Evolutionary conservation across 2,888 invertebrate species (phyloP), one percentile per base, ranked within the genome.

Genomic region (Drosophila percnosoma): DNA sequence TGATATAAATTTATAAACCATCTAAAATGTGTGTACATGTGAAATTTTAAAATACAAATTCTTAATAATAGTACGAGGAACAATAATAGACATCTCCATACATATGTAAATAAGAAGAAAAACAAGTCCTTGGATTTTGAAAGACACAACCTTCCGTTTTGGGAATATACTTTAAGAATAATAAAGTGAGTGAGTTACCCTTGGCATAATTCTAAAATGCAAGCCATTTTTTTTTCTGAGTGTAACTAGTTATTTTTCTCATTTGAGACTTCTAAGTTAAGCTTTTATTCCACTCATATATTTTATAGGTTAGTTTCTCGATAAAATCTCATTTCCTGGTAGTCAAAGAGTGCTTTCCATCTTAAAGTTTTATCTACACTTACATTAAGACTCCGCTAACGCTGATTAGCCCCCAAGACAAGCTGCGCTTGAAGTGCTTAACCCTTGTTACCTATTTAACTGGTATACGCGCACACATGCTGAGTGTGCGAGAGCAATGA

Each of bases 361-460:
- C 36, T 11, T n/a, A n/a, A 34, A 33, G 10, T 54, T 38, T 38
- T 27, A 54, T 34, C 62, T 31, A 38, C 48, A 54, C 52, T 60
- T 52, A 66, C 53, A 79, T 75, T 70, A 53, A 70, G 64, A 52
- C 40, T 58, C 45, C 13, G 21, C 40, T 6, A 11, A 53, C 60
- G 62, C 66, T 75, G 77, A 75, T 79, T 78, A 63, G 64, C 38
- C 63, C 60, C 15, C 15, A 63, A 55, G 67, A 49, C 59, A 63
- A 67, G 42, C 64, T 60, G 60, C 49, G 62, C 64, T 66, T 62
- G 63, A 40, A 48, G 52, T 60, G 66, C 69, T 69, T 60, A 66
- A 62, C 61, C 79, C 69, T 66, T 62, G 59, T 66, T 49, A 66
- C 79, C 62, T 70, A 69, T 60, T 77, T 74, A 67, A 73, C 52